Percentiles rank a stretch among this genome's conserved stretches.
These are phyloP conservation scores for Microtus ochrogaster DNA, from an alignment of 2,113 vertebrate species.

Conservation along the genomic window DNA sequence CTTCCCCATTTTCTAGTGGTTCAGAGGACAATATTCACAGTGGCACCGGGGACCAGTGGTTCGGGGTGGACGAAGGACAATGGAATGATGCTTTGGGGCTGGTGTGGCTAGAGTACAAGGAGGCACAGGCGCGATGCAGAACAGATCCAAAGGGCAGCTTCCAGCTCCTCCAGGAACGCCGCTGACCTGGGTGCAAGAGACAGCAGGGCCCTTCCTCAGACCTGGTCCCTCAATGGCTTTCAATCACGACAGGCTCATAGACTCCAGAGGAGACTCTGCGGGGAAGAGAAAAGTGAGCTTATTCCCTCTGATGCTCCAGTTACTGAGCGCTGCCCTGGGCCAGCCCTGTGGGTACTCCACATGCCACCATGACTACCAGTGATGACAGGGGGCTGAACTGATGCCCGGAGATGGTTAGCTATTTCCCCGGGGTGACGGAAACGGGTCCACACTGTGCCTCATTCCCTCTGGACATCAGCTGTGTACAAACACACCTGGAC, in stretches of 20 bases:
- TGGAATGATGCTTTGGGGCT: slow-evolving; percentile 75
- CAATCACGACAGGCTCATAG: slow-evolving; percentile 97
- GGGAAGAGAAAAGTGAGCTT: slow-evolving; percentile 20
- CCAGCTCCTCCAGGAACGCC: slow-evolving; percentile 84
- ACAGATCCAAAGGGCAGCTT: not conserved
- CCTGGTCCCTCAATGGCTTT: slow-evolving; percentile 92
- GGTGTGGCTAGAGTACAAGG: slow-evolving; percentile 42
- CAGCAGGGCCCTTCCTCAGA: slow-evolving; percentile 80
- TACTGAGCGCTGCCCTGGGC: not conserved
- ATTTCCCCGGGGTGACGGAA: not conserved
- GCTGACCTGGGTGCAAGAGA: slow-evolving; percentile 51
- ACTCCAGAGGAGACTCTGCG: slow-evolving; percentile 93
- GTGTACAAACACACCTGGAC: not conserved
- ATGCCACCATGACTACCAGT: not conserved
- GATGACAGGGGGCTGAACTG: not conserved
- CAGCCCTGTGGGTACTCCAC: not conserved
- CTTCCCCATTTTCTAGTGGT: slow-evolving; percentile 79
- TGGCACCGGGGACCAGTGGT: slow-evolving; percentile 80
- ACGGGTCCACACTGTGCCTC: not conserved
- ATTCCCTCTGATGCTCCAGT: too few species aligned
- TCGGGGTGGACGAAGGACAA: slow-evolving; percentile 4
- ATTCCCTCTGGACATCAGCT: not conserved
- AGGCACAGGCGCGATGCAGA: slow-evolving; percentile 67
- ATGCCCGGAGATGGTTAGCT: not conserved
- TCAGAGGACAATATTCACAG: slow-evolving; percentile 86